Percentiles rank a stretch among this genome's conserved stretches.
Conservation (phyloP, 2,113 vertebrate species). For the Spilogale gracilis region DNA sequence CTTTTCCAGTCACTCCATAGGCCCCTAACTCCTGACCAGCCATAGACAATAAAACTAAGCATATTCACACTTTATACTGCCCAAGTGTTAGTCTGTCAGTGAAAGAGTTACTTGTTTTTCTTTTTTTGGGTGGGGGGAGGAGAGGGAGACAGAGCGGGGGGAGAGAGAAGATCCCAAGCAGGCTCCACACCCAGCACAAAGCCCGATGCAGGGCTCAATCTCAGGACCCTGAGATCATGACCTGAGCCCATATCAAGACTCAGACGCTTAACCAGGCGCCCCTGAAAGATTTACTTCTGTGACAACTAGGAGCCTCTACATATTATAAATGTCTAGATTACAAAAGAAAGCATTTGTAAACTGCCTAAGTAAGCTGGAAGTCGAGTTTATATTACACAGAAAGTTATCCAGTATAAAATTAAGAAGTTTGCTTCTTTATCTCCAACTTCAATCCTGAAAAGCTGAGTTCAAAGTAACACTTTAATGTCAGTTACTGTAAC, state of each 20-base stretch:
- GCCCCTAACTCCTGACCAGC: background rate
- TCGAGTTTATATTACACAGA: background rate
- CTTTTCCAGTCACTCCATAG: background rate
- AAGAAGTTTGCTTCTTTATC: background rate
- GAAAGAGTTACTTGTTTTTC: background rate
- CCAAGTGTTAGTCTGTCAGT: background rate
- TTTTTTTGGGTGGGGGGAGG: background rate
- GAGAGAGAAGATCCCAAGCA: background rate
- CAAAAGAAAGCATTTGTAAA: background rate
- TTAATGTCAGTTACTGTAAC: background rate
- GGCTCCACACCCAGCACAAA: background rate
- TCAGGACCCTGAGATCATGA: background rate
- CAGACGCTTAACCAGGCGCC: background rate
- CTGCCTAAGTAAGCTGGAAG: background rate
- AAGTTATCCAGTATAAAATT: background rate
- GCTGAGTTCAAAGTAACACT: background rate
- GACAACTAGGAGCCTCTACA: background rate
- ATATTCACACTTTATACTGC: background rate
- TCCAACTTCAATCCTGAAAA: conserved; percentile 13
- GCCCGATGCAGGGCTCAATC: background rate
- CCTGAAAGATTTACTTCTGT: background rate
- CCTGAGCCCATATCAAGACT: background rate
- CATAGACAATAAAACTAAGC: background rate
- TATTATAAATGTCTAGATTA: background rate
- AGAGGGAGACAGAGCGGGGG: background rate